A percentile compares a stretch with the other conserved stretches of the same genome.
These are phyloP conservation scores for Corvus cornix DNA, from an alignment of 2,113 vertebrate species.

Conservation along the genomic window DNA sequence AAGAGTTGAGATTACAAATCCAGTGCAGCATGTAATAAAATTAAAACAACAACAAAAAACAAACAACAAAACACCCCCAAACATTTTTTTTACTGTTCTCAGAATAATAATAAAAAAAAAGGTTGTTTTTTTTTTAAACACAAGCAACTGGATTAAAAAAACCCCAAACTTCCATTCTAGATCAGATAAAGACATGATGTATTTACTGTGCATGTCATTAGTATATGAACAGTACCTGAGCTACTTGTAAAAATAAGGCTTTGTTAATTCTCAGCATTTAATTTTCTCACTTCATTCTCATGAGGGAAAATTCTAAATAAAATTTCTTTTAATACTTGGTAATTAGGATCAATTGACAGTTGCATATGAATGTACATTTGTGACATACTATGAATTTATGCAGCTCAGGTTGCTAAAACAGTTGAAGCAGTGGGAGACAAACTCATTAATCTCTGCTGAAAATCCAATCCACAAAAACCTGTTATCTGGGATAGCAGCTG, in stretches of 20 bases:
- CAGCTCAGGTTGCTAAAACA: constrained; percentile 12
- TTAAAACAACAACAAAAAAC: not conserved
- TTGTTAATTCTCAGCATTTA: not conserved
- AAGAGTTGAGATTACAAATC: not conserved
- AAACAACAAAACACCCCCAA: not conserved
- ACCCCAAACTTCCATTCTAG: not conserved
- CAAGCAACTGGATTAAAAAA: not conserved
- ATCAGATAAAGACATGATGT: not conserved
- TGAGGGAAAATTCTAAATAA: constrained; percentile 43
- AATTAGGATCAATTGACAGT: constrained; percentile 15
- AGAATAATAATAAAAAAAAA: not conserved
- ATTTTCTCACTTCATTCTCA: not conserved
- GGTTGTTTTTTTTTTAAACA: not conserved
- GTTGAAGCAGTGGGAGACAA: not conserved
- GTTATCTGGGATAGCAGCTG: not conserved
- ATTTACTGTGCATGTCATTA: not conserved
- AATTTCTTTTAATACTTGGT: constrained; percentile 21
- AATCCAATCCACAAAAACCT: not conserved
- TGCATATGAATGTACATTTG: not conserved
- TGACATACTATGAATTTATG: not conserved
- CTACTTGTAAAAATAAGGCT: constrained; percentile 38
- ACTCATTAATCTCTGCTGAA: not conserved
- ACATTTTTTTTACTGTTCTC: not conserved
- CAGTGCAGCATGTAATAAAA: not conserved
- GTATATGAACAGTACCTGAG: constrained; percentile 35